Percentiles rank a stretch among this genome's conserved stretches.
These are phyloP conservation scores for Brachypteracias leptosomus DNA, from an alignment of 2,113 vertebrate species.

Conservation along the genomic window DNA sequence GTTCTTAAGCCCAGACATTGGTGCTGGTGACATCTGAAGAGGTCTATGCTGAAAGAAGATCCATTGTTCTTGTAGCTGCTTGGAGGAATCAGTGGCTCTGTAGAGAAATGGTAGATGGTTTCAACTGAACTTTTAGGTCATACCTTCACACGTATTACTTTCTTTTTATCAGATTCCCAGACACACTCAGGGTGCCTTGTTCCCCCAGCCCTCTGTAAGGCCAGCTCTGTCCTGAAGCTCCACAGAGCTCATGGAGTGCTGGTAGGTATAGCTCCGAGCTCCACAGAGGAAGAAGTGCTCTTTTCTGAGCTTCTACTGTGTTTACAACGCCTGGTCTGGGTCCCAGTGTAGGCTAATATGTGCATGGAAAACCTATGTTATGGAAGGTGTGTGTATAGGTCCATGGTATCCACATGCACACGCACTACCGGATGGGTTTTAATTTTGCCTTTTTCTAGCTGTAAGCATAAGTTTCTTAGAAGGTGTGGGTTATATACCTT, in stretches of 20 bases:
- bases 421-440: neutral
- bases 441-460: neutral
- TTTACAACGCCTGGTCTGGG: neutral
- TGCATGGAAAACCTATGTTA: neutral
- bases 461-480: neutral
- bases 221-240: neutral
- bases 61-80: neutral
- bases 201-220: neutral
- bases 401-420: neutral
- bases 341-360: neutral
- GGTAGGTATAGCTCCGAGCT: neutral
- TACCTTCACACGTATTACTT: neutral
- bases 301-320: neutral
- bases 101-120: neutral
- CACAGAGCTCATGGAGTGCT: neutral
- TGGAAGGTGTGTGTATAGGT: neutral
- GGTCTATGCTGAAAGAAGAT: neutral
- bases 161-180: neutral
- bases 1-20: neutral
- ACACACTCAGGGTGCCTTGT: neutral
- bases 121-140: neutral
- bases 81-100: neutral
- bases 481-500: neutral
- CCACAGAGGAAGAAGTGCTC: neutral
- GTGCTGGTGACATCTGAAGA: neutral